Conservation (phyloP, 2,113 vertebrate genomes). For the Menura novaehollandiae region DNA sequence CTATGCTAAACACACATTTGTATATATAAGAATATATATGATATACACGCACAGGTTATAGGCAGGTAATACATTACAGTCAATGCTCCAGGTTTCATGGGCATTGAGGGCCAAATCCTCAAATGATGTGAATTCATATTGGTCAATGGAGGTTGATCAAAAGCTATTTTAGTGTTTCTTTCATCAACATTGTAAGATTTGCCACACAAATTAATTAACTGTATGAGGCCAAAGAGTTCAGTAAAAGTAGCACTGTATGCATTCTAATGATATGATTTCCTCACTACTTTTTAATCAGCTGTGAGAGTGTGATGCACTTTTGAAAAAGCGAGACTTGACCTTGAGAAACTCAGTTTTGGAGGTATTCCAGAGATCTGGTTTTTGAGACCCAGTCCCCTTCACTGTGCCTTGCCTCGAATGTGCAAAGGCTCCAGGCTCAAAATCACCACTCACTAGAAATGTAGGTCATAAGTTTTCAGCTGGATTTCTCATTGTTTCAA, state of each 20-base stretch:
- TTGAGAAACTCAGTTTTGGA: neutral
- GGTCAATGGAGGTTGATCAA: neutral
- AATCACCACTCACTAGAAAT: neutral
- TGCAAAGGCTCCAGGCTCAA: neutral
- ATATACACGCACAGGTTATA: neutral
- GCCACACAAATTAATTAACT: neutral
- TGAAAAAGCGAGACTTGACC: neutral
- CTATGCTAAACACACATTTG: neutral
- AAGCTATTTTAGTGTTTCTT: neutral
- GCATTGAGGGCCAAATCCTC: neutral
- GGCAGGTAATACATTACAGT: neutral
- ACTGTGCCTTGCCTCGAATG: neutral
- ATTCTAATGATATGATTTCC: neutral
- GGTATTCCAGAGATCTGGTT: neutral
- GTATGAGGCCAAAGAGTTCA: neutral
- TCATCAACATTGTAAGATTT: neutral
- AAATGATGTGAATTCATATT: neutral
- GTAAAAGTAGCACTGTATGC: neutral
- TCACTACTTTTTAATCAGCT: neutral
- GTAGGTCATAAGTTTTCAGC: neutral
- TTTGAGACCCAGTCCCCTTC: neutral
- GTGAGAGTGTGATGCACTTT: neutral
- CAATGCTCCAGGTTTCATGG: neutral
- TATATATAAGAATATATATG: no score
- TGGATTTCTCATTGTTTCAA: neutral